Base-by-base conservation (phyloP, 2,888 invertebrate genomes). In the Macrosoma leucophasiata region DNA sequence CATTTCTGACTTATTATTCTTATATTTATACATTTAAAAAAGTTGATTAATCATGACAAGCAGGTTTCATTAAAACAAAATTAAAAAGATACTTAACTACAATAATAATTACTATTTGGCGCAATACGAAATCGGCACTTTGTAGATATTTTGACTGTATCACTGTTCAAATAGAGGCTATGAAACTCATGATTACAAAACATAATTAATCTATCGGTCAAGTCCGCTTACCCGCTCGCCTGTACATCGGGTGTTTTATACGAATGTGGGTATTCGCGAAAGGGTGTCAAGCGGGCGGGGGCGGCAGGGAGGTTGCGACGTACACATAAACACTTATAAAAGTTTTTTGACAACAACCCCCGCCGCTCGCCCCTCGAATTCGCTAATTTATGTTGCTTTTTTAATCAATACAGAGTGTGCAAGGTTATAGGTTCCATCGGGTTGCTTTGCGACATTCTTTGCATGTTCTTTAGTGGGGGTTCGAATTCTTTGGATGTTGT, bases 361-460 rank as follows among this genome's bases (percentile, higher is more conserved):
- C 63, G n/a, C 58, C 54, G 52, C 56, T 51, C 60, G 51, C 71
- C 67, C 70, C 62, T 65, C 67, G 75, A 76, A 81, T 79, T 79
- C 78, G 81, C 81, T 84, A 84, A 84, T 84, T 84, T 84, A 84
- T 84, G 84, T 84, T 78, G 78, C 78, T 82, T 84, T 84, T 84
- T 84, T 84, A 84, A 84, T 84, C 84, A 84, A 84, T 84, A 84
- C 76, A 60, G 58, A 50, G 60, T 57, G 58, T 51, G 52, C 52
- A 48, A 44, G 54, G 54, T 55, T 72, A 70, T 71, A 71, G 69
- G 65, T 68, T 65, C 58, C 57, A 74, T 74, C 64, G 73, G 52
- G 38, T 52, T 44, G 50, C 47, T 48, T 59, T 20, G 24, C 31
- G 31, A 18, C 23, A 9, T 12, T 10, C 27, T 4, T 7, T 21